Evolutionary conservation across 2,888 invertebrate species (phyloP), one percentile per base, ranked within the genome.

Genomic region (Andrena trimmerana): DNA sequence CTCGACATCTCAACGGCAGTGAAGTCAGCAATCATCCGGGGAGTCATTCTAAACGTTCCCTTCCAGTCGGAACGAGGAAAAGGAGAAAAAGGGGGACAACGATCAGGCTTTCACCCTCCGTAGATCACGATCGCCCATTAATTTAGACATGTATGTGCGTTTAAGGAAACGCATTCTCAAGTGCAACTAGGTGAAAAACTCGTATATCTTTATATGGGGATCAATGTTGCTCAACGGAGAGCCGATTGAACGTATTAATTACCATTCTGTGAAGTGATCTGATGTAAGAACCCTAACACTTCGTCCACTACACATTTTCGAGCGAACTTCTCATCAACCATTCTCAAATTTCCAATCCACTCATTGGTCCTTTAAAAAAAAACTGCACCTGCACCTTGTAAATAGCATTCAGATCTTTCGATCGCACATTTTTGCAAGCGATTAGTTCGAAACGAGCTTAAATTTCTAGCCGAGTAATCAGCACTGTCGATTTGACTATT

Each of bases 11-110:
- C 74, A 8, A 54, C 20, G 20, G 57, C 73, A 13, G 63, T n/a
- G 78, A 78, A 84, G 83, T 84, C 83, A 83, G 71, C 67, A 59
- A 70, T 24, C 78, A 68, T 83, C 54, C 73, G 52, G 63, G 54
- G 78, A 78, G 74, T 84, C 74, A 84, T 83, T 83, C 62, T 71
- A 78, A 74, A 75, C 83, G 74, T n/a, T 84, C 73, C 70, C 73
- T 73, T 82, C 50, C 70, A 78, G 16, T 63, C n/a, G 33, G 31
- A 54, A 31, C 59, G 66, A 24, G 42, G 50, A 24, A 54, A 59
- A 66, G 59, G 3, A 50, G n/a, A 69, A 62, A 33, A 54, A 33
- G 42, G 52, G 33, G 4, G 33, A 33, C 63, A 52, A 69, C 62
- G 8, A 29, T n/a, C 48, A 63, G 54, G 63, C 70, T 82, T 77